Evolutionary conservation across 2,113 vertebrate species (phyloP), one percentile per base, ranked within the genome.

Genomic region (Oncorhynchus nerka): DNA sequence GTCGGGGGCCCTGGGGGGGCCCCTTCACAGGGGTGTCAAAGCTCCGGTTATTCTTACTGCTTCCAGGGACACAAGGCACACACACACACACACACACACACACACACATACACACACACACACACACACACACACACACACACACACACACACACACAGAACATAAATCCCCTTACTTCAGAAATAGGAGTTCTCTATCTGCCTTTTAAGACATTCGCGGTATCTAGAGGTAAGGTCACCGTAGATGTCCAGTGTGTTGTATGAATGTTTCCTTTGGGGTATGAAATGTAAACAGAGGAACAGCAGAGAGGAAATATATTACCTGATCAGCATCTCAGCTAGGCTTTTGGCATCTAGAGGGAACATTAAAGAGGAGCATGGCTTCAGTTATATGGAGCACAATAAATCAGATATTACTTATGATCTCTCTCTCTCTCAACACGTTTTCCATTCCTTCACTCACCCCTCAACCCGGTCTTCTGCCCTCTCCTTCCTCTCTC

Each of bases 281-380:
- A 20, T 22, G n/a, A 20, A 24, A 9, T n/a, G n/a, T 64, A 22
- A 19, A 19, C 3, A 55, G 70, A 57, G n/a, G 4, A 48, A 45
- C 39, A n/a, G 39, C 9, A 22, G 68, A 16, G 32, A 19, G 48
- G 6, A 3, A 9, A 26, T 75, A 51, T 75, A 83, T 91, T 84
- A 99, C 97, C 98, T 99, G 92, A 99, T 99, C 57, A 99, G 91
- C 98, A 99, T 99, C 83, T 99, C 97, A 70, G 98, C 98, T 86
- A 99, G 89, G 83, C 98, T 99, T 91, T 99, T 99, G 1, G 98
- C 98, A 92, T 99, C 98, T 99, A 90, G 32, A 79, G 32, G 79
- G 71, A 71, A 28, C 39, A 45, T 11, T 5, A 88, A 69, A 51
- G 76, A 22, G 65, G 64, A 71, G 68, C 11, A 5, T 62, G 4